Percentiles rank a stretch among this genome's conserved stretches.
phyloP scores from a whole-genome alignment of 2,113 vertebrate genomes.

The Thamnophis sirtalis region DNA sequence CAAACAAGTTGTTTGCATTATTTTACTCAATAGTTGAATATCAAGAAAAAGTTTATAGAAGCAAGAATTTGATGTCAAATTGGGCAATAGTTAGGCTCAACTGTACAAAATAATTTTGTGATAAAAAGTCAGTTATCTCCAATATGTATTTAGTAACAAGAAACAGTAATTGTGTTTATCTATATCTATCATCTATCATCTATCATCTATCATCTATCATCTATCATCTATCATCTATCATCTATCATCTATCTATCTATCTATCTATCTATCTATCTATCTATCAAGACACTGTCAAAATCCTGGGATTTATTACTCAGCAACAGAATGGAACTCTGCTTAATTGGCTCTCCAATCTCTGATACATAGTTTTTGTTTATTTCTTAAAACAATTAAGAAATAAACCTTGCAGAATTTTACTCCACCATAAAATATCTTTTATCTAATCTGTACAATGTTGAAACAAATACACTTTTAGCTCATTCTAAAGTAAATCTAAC shows the following conservation, averaged over 20 bases:
- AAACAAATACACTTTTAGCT: slow-evolving; percentile 53
- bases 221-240: too few relatives aligned
- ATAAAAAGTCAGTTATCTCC: not conserved
- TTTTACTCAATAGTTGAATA: not conserved
- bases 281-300: slow-evolving; percentile 29
- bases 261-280: not conserved
- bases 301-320: slow-evolving; percentile 48
- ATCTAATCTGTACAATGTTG: slow-evolving; percentile 60
- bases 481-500: slow-evolving; percentile 71
- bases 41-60: slow-evolving; percentile 29
- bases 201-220: too few relatives aligned
- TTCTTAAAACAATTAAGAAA: slow-evolving; percentile 58
- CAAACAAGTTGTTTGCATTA: not conserved
- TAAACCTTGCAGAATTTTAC: slow-evolving; percentile 58
- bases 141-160: not conserved
- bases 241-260: too few relatives aligned
- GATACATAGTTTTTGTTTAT: slow-evolving; percentile 32
- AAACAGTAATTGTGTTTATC: too few relatives aligned
- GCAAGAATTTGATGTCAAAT: slow-evolving; percentile 8
- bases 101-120: not conserved
- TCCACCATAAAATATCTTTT: slow-evolving; percentile 46
- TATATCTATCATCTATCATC: too few relatives aligned
- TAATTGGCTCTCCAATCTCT: slow-evolving; percentile 8
- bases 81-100: not conserved
- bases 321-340: slow-evolving; percentile 32